These are phyloP conservation scores for Mustela lutreola DNA, from an alignment of 2,113 vertebrate species.

Conservation along the genomic window DNA sequence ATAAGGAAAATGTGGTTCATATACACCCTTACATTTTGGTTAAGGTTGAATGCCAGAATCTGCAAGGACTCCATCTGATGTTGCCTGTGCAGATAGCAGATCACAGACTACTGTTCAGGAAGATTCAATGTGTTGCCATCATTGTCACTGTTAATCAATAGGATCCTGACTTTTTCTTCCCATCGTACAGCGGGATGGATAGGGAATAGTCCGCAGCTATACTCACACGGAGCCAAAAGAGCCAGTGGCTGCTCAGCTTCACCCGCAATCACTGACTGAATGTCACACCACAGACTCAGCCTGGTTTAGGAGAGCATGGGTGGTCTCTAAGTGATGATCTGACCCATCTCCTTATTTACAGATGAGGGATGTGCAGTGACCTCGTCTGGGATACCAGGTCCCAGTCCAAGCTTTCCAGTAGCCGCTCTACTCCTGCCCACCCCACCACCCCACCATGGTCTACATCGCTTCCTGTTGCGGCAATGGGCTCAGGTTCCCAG, in stretches of 20 bases:
- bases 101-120: not conserved
- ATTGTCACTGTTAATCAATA: not conserved
- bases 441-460: accelerated
- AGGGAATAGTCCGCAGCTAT: accelerated
- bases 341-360: not conserved
- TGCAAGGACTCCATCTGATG: not conserved
- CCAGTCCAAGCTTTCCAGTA: not conserved
- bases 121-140: accelerated
- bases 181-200: accelerated
- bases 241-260: no score
- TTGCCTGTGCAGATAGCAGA: accelerated
- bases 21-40: no score
- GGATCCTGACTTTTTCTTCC: not conserved
- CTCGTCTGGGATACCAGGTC: no score
- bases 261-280: not conserved
- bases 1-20: no score
- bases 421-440: no score
- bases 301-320: not conserved
- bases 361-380: not conserved
- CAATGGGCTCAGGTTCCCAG: not conserved
- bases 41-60: not conserved
- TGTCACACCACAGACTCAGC: accelerated
- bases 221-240: accelerated
- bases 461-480: accelerated
- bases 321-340: no score